Conservation (phyloP, 2,113 vertebrate species). For the Actinemys pallida region DNA sequence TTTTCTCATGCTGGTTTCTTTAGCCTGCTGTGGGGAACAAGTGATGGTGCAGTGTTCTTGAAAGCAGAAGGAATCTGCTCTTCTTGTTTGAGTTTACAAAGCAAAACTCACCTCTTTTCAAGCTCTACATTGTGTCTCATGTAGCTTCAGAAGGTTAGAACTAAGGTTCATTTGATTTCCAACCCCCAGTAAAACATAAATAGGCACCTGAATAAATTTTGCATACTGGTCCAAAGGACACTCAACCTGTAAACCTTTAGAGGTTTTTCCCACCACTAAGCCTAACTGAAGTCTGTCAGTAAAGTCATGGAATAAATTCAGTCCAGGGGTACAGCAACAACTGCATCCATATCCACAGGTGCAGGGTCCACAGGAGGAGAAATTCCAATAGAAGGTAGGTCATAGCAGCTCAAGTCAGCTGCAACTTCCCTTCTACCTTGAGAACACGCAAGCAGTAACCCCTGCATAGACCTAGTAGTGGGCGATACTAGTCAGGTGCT, state of each 20-base stretch:
- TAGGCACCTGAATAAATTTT: not conserved
- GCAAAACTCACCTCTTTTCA: conserved; percentile 35
- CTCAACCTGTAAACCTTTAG: not conserved
- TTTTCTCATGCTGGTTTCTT: conserved; percentile 37
- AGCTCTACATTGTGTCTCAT: conserved; percentile 1
- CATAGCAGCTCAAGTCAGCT: not conserved
- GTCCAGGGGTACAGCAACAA: not conserved
- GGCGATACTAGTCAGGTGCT: not conserved
- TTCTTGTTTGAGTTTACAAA: conserved; percentile 55
- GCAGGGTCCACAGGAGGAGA: not conserved
- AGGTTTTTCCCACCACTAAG: not conserved
- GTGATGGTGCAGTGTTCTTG: conserved; percentile 15
- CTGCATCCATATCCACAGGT: not conserved
- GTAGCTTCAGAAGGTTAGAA: conserved; percentile 10
- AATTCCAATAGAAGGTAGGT: not conserved
- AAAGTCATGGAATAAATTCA: not conserved
- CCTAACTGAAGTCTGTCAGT: not conserved
- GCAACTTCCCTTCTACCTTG: not conserved
- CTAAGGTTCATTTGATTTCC: conserved; percentile 56
- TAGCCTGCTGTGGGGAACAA: conserved; percentile 38
- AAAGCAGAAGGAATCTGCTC: conserved; percentile 36
- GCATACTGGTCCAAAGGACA: not conserved
- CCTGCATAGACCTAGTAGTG: not conserved
- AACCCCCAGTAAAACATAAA: not conserved
- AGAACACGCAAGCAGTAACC: not conserved